Conservation (phyloP, 2,888 invertebrate species). For the Tetranychus piercei region DNA sequence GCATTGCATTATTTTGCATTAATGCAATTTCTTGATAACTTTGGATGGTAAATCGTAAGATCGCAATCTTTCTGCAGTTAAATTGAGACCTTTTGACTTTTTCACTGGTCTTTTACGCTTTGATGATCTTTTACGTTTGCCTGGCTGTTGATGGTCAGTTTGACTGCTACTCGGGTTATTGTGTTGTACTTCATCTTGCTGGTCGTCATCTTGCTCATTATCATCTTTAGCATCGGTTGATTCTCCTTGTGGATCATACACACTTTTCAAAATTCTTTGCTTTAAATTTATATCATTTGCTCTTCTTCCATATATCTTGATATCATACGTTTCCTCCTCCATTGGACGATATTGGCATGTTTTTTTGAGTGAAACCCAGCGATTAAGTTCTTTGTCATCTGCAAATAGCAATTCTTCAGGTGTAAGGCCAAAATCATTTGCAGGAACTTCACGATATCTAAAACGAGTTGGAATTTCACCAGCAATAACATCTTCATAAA, state of each 20-base stretch:
- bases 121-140: not conserved
- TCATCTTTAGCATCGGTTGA: not conserved
- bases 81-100: not conserved
- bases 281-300: constrained; percentile 54
- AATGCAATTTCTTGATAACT: not conserved
- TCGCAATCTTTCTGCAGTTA: not conserved
- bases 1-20: not conserved
- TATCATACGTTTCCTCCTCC: constrained; percentile 58
- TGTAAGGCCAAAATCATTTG: constrained; percentile 76
- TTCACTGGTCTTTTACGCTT: not conserved
- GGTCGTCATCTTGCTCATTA: not conserved
- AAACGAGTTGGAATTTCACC: constrained; percentile 67
- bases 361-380: constrained; percentile 82
- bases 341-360: constrained; percentile 49
- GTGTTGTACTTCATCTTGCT: not conserved
- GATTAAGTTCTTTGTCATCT: constrained; percentile 78
- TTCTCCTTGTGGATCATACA: constrained; percentile 38
- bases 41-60: not conserved
- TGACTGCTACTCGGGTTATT: not conserved
- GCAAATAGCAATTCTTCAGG: constrained; percentile 79
- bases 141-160: not conserved
- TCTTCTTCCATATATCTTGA: constrained; percentile 52
- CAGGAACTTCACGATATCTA: constrained; percentile 64
- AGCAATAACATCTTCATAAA: constrained; percentile 82
- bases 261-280: constrained; percentile 54